Evolutionary conservation across 2,113 vertebrate species (phyloP).

Genomic region (Taurulus bubalis): DNA sequence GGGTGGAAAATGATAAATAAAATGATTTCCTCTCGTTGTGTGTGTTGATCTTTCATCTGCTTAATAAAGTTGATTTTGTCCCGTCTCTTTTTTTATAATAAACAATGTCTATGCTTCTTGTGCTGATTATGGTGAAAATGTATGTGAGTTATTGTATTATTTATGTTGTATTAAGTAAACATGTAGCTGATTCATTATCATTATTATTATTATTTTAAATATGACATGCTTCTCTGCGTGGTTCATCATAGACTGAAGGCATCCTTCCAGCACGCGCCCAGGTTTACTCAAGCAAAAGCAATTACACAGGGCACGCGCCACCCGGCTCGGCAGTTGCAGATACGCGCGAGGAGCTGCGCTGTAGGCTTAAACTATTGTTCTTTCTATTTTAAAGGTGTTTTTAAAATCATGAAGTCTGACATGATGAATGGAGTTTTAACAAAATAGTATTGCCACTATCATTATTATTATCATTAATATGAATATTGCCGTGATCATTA

Average conservation of each 20-base stretch:
- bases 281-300: slow-evolving; percentile 48
- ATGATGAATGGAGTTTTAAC: background rate
- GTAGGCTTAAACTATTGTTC: background rate
- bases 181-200: background rate
- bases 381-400: background rate
- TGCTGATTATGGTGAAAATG: background rate
- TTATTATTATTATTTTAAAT: background rate
- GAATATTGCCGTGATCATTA: background rate
- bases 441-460: background rate
- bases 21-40: slow-evolving; percentile 51
- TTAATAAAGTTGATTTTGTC: slow-evolving; percentile 69
- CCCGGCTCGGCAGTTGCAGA: slow-evolving; percentile 43
- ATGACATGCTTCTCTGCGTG: background rate
- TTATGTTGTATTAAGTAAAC: background rate
- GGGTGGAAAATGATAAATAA: slow-evolving; percentile 65
- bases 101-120: background rate
- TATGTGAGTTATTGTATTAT: background rate
- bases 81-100: slow-evolving; percentile 61
- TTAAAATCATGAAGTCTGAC: background rate
- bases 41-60: slow-evolving; percentile 53
- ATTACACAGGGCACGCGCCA: slow-evolving; percentile 70
- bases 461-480: background rate
- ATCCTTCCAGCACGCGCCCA: slow-evolving; percentile 53
- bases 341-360: slow-evolving; percentile 19
- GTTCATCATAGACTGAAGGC: background rate